These are phyloP conservation scores for Lagria hirta DNA, from an alignment of 2,888 invertebrate genomes.

Conservation along the genomic window DNA sequence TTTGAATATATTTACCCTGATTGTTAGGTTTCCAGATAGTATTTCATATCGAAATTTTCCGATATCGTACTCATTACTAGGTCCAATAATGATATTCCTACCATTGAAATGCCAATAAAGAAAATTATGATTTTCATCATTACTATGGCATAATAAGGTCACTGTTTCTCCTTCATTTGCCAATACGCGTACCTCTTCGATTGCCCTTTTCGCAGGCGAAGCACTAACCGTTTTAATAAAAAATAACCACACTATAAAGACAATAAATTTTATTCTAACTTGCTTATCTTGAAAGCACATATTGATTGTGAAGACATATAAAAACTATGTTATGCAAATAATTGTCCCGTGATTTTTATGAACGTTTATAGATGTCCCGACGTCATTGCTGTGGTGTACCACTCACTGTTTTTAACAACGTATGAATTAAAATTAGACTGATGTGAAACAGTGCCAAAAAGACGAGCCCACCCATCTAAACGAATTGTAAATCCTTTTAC, in stretches of 20 bases:
- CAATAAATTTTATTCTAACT: too few relatives aligned
- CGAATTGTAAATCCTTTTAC: too few relatives aligned
- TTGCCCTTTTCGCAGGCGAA: constrained; percentile 1
- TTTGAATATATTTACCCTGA: constrained; percentile 59
- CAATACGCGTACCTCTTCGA: constrained; percentile 3
- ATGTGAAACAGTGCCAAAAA: too few relatives aligned
- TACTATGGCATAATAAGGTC: constrained; percentile 64
- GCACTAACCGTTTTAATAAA: too few relatives aligned
- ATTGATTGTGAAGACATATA: constrained; percentile 8
- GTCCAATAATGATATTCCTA: constrained; percentile 64
- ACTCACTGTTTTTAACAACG: too few relatives aligned
- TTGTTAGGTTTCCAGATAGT: constrained; percentile 65
- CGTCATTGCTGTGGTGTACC: too few relatives aligned
- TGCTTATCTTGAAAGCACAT: too few relatives aligned
- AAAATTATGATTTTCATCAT: constrained; percentile 66
- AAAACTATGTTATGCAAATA: constrained; percentile 3
- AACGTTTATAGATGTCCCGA: constrained; percentile 13
- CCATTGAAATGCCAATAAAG: constrained; percentile 67
- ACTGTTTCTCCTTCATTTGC: constrained; percentile 63
- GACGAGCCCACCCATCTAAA: too few relatives aligned
- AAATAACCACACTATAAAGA: background rate
- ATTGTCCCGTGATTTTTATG: constrained; percentile 14
- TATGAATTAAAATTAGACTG: too few relatives aligned
- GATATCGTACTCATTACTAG: constrained; percentile 61
- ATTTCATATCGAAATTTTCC: constrained; percentile 70